Conservation (phyloP, 2,113 vertebrate genomes). For the Ciconia boyciana region DNA sequence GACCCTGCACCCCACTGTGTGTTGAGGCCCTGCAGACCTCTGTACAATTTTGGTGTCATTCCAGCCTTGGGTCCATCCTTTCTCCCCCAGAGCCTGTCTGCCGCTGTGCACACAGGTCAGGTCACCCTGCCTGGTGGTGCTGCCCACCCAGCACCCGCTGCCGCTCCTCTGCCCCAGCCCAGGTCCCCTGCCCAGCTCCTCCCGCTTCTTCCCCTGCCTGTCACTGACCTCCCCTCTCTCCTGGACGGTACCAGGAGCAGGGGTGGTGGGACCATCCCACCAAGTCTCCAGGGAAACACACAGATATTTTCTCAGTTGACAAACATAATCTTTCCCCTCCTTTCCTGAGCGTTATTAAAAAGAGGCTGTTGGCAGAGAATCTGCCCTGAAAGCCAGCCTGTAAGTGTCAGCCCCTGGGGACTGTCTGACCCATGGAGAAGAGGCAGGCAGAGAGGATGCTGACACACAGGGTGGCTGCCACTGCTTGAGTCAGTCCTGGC, state of each 20-base stretch:
- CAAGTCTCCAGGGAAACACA: neutral
- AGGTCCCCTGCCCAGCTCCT: neutral
- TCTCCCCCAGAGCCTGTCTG: neutral
- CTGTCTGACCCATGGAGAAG: neutral
- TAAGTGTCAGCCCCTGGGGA: neutral
- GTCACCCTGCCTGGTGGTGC: neutral
- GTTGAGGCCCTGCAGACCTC: neutral
- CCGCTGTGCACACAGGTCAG: neutral
- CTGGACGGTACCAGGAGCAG: neutral
- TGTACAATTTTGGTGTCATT: neutral
- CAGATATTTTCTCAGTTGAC: neutral
- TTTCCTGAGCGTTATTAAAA: neutral
- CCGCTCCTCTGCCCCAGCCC: accelerated
- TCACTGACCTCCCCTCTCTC: neutral
- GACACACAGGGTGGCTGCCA: neutral
- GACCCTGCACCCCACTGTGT: neutral
- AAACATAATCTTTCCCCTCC: neutral
- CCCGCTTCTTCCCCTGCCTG: neutral
- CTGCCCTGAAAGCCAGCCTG: neutral
- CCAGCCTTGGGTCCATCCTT: neutral
- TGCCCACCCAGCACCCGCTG: neutral
- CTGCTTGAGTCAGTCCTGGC: neutral
- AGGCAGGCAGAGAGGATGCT: neutral
- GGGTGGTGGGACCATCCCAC: neutral
- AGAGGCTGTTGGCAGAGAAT: neutral